Evolutionary conservation across 2,797 vertebrate species (phyloP).

Genomic region (Leptoclinus maculatus): DNA sequence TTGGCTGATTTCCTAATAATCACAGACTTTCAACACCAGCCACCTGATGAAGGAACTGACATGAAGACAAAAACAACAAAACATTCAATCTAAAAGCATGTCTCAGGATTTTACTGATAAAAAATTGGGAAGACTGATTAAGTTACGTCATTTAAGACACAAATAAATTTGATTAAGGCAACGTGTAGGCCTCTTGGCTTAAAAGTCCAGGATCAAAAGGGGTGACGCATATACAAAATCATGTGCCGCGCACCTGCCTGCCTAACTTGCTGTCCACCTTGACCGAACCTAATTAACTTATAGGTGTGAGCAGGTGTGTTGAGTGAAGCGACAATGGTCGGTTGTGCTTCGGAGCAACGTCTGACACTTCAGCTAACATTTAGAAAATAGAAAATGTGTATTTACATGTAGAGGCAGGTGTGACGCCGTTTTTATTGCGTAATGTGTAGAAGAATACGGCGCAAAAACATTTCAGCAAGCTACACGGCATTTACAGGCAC

Average conservation of each 20-base stretch:
- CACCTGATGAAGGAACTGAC: neutral
- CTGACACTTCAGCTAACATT: neutral
- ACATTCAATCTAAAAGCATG: neutral
- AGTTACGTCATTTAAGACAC: too few species aligned
- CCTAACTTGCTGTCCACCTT: neutral
- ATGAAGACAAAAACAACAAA: neutral
- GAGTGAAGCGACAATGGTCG: too few species aligned
- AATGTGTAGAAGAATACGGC: neutral
- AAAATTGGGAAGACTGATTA: neutral
- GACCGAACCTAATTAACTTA: too few species aligned
- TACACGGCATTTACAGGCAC: too few species aligned
- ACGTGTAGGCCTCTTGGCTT: too few species aligned
- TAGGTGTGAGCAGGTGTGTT: neutral
- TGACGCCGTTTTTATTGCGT: neutral
- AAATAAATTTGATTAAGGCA: neutral
- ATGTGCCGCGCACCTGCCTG: neutral
- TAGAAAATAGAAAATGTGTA: neutral
- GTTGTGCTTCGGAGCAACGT: neutral
- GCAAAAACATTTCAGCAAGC: too few species aligned
- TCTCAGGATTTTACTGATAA: too few species aligned
- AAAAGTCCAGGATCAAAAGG: neutral
- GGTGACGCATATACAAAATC: neutral
- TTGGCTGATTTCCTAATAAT: conserved; percentile 9
- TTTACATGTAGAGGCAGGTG: neutral
- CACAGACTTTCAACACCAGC: neutral